phyloP scores from a whole-genome alignment of 2,797 vertebrate genomes.

The Chelidonichthys spinosus region DNA sequence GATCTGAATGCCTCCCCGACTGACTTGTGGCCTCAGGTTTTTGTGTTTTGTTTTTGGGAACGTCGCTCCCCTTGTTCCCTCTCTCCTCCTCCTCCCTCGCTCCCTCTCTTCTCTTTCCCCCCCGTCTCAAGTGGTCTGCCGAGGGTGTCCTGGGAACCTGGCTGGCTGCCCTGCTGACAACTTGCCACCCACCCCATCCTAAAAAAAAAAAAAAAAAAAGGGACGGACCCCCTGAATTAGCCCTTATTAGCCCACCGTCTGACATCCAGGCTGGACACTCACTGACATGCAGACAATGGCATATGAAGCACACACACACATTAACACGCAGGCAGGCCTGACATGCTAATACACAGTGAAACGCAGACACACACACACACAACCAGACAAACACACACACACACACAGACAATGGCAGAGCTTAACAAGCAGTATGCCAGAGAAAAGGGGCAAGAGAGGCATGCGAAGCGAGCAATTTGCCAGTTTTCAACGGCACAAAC shows the following conservation, averaged over 20 bases:
- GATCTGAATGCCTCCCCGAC: constrained; percentile 78
- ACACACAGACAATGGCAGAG: constrained; percentile 47
- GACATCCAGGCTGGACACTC: constrained; percentile 70
- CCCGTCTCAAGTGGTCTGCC: constrained; percentile 81
- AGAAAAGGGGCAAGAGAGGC: constrained; percentile 57
- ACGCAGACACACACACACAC: constrained; percentile 24
- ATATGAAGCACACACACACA: constrained; percentile 47
- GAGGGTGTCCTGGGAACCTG: constrained; percentile 85
- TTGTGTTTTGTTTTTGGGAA: constrained; percentile 72
- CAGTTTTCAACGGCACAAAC: constrained; percentile 51
- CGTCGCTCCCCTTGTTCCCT: constrained; percentile 52
- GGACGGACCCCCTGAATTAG: constrained; percentile 73
- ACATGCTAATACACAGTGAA: constrained; percentile 42
- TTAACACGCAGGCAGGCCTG: constrained; percentile 28
- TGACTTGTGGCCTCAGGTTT: constrained; percentile 75
- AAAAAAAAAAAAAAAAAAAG: too few relatives aligned
- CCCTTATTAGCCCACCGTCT: constrained; percentile 76
- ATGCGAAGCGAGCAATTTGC: constrained; percentile 63
- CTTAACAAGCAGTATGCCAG: constrained; percentile 54
- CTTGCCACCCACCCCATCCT: constrained; percentile 12
- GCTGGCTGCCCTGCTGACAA: constrained; percentile 70
- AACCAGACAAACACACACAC: constrained; percentile 4
- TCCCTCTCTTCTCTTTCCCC: constrained; percentile 62
- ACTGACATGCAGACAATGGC: constrained; percentile 51
- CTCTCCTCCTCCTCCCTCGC: constrained; percentile 43